These are phyloP conservation scores for Diadema setosum DNA, from an alignment of 35 echinoderm and acorn worm genomes.

Conservation along the genomic window DNA sequence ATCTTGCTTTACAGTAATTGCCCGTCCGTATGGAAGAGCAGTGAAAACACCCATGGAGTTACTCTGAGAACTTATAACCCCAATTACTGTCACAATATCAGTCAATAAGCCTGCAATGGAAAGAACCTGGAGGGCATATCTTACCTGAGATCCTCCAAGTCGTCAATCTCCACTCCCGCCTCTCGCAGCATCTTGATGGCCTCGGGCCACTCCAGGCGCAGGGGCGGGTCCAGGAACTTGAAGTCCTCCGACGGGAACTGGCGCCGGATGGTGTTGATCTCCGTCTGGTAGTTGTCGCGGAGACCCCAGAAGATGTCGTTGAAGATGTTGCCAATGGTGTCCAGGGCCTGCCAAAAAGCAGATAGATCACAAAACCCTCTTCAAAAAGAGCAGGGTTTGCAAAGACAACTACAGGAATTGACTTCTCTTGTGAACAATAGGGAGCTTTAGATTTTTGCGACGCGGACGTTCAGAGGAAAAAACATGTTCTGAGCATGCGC, in stretches of 20 bases:
- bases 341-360: conserved; percentile 53
- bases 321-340: conserved; percentile 90
- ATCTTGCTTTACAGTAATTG: too few species aligned
- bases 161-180: conserved; percentile 86
- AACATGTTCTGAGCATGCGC: too few species aligned
- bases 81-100: too few species aligned
- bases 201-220: conserved; percentile 80
- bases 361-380: not conserved
- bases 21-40: too few species aligned
- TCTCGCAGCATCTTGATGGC: conserved; percentile 88
- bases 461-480: too few species aligned
- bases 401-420: not conserved
- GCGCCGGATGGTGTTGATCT: conserved; percentile 76
- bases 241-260: conserved; percentile 95
- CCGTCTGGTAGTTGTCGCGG: conserved; percentile 57
- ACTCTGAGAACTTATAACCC: too few species aligned
- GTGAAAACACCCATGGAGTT: too few species aligned
- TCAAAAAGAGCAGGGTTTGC: not conserved
- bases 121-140: not conserved
- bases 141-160: conserved; percentile 93
- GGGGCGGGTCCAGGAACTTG: conserved; percentile 97
- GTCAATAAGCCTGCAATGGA: too few species aligned
- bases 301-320: conserved; percentile 90
- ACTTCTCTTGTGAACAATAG: not conserved
- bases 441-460: too few species aligned